Percentiles rank a stretch among this genome's conserved stretches.
These are phyloP conservation scores for Agriopis marginaria DNA, from an alignment of 2,888 invertebrate species.

Conservation along the genomic window DNA sequence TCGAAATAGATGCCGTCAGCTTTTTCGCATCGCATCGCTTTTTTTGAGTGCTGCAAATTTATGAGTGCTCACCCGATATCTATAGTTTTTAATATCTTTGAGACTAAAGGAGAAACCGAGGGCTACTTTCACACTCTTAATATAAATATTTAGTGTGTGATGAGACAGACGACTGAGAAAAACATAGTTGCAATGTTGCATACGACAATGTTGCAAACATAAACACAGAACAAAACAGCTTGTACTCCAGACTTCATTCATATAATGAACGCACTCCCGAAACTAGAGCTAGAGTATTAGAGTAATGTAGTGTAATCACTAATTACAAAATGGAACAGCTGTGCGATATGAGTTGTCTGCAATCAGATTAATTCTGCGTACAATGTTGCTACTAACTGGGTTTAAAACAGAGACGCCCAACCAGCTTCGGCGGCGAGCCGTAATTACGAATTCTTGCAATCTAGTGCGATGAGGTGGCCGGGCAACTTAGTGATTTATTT, in stretches of 20 bases:
- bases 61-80: too few relatives aligned
- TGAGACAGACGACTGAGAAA: background rate
- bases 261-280: conserved; percentile 4
- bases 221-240: background rate
- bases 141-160: too few relatives aligned
- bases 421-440: background rate
- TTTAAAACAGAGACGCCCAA: conserved; percentile 40
- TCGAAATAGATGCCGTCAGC: too few relatives aligned
- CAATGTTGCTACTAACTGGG: conserved; percentile 34
- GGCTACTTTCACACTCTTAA: too few relatives aligned
- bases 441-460: too few relatives aligned
- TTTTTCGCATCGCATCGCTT: too few relatives aligned
- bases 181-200: background rate
- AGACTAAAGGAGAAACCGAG: too few relatives aligned
- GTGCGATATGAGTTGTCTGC: conserved; percentile 51
- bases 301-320: conserved; percentile 25
- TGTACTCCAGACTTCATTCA: conserved; percentile 17
- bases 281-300: conserved; percentile 13
- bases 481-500: too few relatives aligned
- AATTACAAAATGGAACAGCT: conserved; percentile 29
- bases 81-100: too few relatives aligned
- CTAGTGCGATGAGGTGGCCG: too few relatives aligned
- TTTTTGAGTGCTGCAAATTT: too few relatives aligned
- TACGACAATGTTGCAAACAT: background rate
- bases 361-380: conserved; percentile 66